Percentiles rank a stretch among this genome's conserved stretches.
Conservation (phyloP, 2,797 vertebrate species). For the Sarcoramphus papa region DNA sequence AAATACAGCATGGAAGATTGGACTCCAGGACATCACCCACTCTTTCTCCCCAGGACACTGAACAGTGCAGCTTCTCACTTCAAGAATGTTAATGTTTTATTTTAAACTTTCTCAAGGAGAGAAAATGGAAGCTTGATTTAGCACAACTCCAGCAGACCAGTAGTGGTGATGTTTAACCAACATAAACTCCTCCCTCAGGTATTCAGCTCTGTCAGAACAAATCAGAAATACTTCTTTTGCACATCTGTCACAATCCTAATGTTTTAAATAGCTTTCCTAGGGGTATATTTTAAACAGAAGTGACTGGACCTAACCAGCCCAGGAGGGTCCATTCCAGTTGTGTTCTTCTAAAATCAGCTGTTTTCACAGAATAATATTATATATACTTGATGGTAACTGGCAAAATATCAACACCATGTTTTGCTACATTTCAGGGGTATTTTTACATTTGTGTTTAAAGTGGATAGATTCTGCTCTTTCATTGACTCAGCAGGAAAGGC, state of each 20-base stretch:
- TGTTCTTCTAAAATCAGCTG: background rate
- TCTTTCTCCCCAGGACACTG: background rate
- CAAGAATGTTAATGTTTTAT: background rate
- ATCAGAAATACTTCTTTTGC: background rate
- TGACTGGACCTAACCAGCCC: background rate
- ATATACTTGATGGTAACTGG: background rate
- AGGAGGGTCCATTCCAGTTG: background rate
- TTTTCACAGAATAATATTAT: background rate
- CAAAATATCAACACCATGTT: background rate
- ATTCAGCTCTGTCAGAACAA: background rate
- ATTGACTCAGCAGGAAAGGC: conserved; percentile 11
- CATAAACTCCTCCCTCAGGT: background rate
- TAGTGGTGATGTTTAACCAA: background rate
- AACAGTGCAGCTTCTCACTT: background rate
- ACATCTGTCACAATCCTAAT: background rate
- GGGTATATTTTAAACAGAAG: background rate
- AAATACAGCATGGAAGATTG: background rate
- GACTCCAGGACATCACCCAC: background rate
- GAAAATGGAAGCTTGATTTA: background rate
- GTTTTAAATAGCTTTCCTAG: background rate
- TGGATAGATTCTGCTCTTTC: background rate
- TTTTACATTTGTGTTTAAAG: background rate
- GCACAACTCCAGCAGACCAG: background rate
- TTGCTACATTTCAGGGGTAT: background rate
- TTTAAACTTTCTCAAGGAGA: background rate